Conservation (phyloP, 2,888 invertebrate genomes). For the Drosophila pseudotalamancana region DNA sequence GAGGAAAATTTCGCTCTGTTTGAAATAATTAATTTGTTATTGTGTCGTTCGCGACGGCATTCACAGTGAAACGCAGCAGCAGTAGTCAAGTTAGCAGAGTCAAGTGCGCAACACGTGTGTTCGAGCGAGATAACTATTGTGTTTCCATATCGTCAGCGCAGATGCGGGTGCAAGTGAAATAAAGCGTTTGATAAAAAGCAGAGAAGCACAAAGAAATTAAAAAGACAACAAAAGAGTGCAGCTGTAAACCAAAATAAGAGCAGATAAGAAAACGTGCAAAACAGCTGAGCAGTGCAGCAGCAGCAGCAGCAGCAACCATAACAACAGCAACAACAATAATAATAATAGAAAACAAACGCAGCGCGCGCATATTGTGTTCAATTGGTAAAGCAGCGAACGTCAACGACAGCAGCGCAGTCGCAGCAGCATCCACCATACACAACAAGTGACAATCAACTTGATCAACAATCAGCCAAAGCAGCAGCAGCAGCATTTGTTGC, state of each 20-base stretch:
- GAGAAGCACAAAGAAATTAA: conserved; percentile 10
- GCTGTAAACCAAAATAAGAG: conserved; percentile 43
- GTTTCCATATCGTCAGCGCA: conserved; percentile 2
- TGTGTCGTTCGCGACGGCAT: conserved; percentile 51
- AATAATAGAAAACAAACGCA: conserved; percentile 30
- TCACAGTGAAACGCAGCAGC: conserved; percentile 52
- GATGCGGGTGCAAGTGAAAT: conserved; percentile 38
- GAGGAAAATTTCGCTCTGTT: conserved; percentile 60
- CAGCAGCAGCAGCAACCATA: conserved; percentile 20
- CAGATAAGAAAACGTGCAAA: conserved; percentile 63
- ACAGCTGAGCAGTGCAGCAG: conserved; percentile 63
- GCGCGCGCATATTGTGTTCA: conserved; percentile 59
- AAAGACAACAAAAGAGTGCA: conserved; percentile 45
- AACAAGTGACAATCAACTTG: conserved; percentile 41
- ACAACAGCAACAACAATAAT: conserved; percentile 16
- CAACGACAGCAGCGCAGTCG: conserved; percentile 19
- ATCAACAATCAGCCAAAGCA: conserved; percentile 34
- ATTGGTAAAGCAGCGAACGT: conserved; percentile 53
- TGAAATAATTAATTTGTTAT: conserved; percentile 72
- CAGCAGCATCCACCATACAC: conserved; percentile 16
- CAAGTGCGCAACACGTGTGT: conserved; percentile 60
- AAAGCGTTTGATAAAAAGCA: conserved; percentile 35
- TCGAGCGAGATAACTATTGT: conserved; percentile 40
- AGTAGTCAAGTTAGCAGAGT: conserved; percentile 12
- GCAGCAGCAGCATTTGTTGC: conserved; percentile 13